Evolutionary conservation across 2,797 vertebrate species (phyloP).

Genomic region (Chelon labrosus): DNA sequence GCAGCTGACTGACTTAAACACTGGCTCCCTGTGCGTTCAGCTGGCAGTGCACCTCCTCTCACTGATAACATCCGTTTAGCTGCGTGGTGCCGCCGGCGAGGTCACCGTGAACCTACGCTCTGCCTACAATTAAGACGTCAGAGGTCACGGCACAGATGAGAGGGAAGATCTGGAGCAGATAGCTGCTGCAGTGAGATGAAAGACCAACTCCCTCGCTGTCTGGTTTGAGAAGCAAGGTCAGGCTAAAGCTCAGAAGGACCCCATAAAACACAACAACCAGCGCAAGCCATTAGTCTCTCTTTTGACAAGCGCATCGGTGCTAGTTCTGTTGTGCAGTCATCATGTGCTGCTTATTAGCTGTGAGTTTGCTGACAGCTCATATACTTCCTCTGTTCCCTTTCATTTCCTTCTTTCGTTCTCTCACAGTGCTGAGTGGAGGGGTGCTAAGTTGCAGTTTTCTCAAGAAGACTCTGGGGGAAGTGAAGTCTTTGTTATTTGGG

Average conservation of each 20-base stretch:
- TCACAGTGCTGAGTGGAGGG: neutral
- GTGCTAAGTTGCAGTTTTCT: neutral
- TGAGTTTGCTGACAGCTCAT: slow-evolving; percentile 19
- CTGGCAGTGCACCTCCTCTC: neutral
- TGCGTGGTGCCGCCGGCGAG: slow-evolving; percentile 8
- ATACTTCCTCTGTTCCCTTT: slow-evolving; percentile 52
- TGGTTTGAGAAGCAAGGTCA: neutral
- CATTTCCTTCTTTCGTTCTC: slow-evolving; percentile 30
- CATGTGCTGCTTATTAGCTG: neutral
- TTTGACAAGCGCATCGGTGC: neutral
- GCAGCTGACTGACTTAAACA: neutral
- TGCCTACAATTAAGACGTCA: slow-evolving; percentile 35
- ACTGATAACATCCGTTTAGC: slow-evolving; percentile 9
- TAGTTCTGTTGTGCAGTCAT: neutral
- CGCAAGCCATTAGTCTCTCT: neutral
- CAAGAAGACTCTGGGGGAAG: neutral
- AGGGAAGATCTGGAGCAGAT: slow-evolving; percentile 32
- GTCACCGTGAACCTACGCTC: slow-evolving; percentile 33
- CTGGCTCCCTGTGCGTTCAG: neutral
- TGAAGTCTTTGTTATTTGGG: neutral
- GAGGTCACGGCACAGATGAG: slow-evolving; percentile 27
- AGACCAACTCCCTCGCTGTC: neutral
- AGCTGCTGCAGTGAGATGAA: slow-evolving; percentile 15
- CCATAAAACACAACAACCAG: neutral
- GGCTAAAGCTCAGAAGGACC: neutral